A percentile compares a stretch with the other conserved stretches of the same genome.
These are phyloP conservation scores for Ecdyonurus torrentis DNA, from an alignment of 2,888 invertebrate genomes.

Conservation along the genomic window DNA sequence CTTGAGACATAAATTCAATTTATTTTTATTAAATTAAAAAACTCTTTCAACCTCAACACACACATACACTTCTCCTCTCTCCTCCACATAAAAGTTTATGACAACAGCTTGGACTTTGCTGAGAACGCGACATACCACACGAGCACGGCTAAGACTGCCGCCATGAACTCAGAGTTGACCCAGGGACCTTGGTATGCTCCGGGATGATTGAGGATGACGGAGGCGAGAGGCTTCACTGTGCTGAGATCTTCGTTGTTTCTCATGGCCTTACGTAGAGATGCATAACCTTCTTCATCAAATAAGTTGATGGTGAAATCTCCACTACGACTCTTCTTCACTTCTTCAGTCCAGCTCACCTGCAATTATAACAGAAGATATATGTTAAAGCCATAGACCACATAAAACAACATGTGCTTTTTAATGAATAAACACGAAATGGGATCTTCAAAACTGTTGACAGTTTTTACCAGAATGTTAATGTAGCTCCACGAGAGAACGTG, in stretches of 20 bases:
- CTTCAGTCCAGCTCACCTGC: constrained; percentile 88
- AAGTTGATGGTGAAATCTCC: constrained; percentile 67
- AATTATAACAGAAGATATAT: constrained; percentile 8
- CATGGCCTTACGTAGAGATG: constrained; percentile 65
- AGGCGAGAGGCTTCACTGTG: constrained; percentile 48
- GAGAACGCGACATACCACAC: constrained; percentile 78
- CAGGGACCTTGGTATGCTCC: constrained; percentile 82
- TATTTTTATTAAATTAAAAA: too few species aligned
- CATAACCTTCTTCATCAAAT: constrained; percentile 85
- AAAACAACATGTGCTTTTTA: too few species aligned
- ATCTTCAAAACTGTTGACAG: too few species aligned
- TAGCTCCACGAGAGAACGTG: too few species aligned
- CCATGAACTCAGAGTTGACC: constrained; percentile 84
- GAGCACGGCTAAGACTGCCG: constrained; percentile 55
- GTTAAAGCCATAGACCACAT: too few species aligned
- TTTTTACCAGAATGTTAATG: too few species aligned
- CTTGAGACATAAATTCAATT: too few species aligned
- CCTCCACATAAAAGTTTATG: constrained; percentile 33
- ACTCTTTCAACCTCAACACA: too few species aligned
- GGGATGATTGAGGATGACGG: constrained; percentile 52
- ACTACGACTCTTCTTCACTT: constrained; percentile 60
- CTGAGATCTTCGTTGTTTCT: constrained; percentile 46
- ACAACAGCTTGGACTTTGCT: constrained; percentile 62
- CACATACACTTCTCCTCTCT: too few species aligned
- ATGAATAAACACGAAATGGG: too few species aligned